Evolutionary conservation across 2,113 vertebrate species (phyloP).

Genomic region (Sceloporus tristichus): DNA sequence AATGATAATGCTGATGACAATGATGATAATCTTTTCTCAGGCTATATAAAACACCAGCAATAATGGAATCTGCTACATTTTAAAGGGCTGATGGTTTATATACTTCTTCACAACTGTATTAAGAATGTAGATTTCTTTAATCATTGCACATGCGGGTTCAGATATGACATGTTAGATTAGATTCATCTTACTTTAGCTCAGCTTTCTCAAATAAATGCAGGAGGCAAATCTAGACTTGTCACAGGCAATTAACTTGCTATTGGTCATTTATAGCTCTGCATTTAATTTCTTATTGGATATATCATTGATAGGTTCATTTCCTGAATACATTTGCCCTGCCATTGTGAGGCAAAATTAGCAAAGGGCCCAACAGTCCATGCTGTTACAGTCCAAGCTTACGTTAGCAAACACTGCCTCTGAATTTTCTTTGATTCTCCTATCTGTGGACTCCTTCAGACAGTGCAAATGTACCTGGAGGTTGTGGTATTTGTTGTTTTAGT

Average conservation of each 20-base stretch:
- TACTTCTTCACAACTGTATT: not conserved
- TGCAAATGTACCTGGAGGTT: not conserved
- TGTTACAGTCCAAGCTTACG: not conserved
- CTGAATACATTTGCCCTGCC: not conserved
- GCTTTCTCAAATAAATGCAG: conserved; percentile 29
- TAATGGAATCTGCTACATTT: conserved; percentile 16
- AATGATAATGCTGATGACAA: conserved; percentile 12
- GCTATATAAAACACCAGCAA: conserved; percentile 27
- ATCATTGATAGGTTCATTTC: not conserved
- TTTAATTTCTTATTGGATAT: conserved; percentile 22
- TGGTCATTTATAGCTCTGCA: not conserved
- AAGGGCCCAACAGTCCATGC: not conserved
- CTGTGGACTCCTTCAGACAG: not conserved
- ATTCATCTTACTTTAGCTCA: not conserved
- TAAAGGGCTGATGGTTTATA: conserved; percentile 26
- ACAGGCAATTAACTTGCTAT: conserved; percentile 1
- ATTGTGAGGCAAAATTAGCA: not conserved
- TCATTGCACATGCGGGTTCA: conserved; percentile 7
- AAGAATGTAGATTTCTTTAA: conserved; percentile 16
- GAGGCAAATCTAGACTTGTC: not conserved
- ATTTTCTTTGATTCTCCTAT: not conserved
- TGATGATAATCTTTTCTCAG: conserved; percentile 19
- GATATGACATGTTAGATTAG: conserved; percentile 12
- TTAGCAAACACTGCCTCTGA: not conserved
- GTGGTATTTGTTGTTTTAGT: not conserved